Conservation (phyloP, 2,888 invertebrate species). For the Himalopsyche tibetana region DNA sequence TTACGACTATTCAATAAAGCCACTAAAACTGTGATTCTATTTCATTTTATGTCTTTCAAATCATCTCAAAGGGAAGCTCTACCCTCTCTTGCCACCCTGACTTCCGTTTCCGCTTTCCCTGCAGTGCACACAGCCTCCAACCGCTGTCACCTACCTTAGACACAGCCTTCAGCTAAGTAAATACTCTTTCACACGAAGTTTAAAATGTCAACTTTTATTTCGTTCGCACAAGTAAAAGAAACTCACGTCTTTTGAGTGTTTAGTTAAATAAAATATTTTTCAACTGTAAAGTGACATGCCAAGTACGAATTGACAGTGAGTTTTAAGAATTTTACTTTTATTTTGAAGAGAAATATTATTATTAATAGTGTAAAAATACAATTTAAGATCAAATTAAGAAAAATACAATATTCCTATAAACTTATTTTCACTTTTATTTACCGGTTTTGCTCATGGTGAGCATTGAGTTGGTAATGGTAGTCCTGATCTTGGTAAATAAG, state of each 20-base stretch:
- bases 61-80: slow-evolving; percentile 13
- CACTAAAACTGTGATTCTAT: slow-evolving; percentile 26
- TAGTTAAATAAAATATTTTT: not conserved
- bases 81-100: not conserved
- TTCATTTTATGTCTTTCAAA: slow-evolving; percentile 32
- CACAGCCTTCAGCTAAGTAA: slow-evolving; percentile 30
- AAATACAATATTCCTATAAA: too few relatives aligned
- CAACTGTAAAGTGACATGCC: not conserved
- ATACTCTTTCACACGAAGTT: slow-evolving; percentile 16
- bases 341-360: too few relatives aligned
- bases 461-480: too few relatives aligned
- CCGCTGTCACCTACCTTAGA: not conserved
- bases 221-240: not conserved
- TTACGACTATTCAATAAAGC: not conserved
- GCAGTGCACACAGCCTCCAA: slow-evolving; percentile 24
- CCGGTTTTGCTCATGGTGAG: too few relatives aligned
- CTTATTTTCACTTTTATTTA: too few relatives aligned
- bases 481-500: too few relatives aligned
- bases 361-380: too few relatives aligned
- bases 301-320: not conserved
- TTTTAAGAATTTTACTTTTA: not conserved
- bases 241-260: not conserved
- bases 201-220: slow-evolving; percentile 21
- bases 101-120: slow-evolving; percentile 21
- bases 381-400: too few relatives aligned